phyloP scores from a whole-genome alignment of 2,888 invertebrate species.

The Andricus curvator region DNA sequence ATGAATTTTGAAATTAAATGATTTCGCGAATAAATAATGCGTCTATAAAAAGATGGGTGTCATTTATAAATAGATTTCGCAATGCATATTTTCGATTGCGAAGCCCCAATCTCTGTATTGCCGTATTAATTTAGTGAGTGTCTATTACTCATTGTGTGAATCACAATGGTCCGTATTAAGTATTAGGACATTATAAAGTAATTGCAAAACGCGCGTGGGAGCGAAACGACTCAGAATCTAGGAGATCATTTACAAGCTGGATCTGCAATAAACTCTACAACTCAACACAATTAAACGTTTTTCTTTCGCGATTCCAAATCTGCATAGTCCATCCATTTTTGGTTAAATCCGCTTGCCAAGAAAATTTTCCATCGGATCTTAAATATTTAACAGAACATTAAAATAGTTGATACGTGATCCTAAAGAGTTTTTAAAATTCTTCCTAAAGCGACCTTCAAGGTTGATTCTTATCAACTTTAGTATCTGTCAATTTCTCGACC shows the following conservation, averaged over 20 bases:
- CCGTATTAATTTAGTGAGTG: constrained; percentile 24
- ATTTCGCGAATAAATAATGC: neutral
- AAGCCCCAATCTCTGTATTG: constrained; percentile 12
- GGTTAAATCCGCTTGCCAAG: no score
- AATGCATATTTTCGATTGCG: constrained; percentile 8
- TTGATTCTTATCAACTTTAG: neutral
- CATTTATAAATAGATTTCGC: constrained; percentile 25
- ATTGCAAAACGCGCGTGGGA: constrained; percentile 36
- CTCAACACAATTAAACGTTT: constrained; percentile 8
- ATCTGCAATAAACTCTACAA: constrained; percentile 18
- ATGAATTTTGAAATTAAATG: neutral
- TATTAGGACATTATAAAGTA: constrained; percentile 35
- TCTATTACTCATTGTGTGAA: constrained; percentile 34
- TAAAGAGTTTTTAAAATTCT: neutral
- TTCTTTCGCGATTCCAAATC: constrained; percentile 35
- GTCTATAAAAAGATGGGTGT: neutral
- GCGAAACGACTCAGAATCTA: constrained; percentile 21
- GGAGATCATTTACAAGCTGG: constrained; percentile 24
- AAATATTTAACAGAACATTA: neutral
- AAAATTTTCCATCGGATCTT: neutral
- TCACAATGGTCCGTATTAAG: constrained; percentile 37
- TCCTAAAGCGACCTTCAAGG: constrained; percentile 1
- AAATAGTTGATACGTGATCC: neutral
- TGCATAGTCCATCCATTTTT: constrained; percentile 16
- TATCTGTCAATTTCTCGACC: neutral